Evolutionary conservation across 2,888 invertebrate species (phyloP).

Genomic region (Drosophila setosimentum): DNA sequence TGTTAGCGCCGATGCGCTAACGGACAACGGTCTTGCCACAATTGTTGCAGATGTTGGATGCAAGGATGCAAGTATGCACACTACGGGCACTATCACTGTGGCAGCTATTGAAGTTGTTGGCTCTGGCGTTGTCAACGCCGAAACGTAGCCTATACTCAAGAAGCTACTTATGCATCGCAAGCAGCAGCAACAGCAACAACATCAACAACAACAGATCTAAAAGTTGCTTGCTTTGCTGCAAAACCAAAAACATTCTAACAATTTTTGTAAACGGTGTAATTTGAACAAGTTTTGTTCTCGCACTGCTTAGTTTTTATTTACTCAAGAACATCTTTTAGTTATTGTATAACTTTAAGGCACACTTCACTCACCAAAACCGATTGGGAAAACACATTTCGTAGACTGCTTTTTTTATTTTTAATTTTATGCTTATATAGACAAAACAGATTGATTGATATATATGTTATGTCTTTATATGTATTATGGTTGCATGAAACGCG

Average conservation of each 20-base stretch:
- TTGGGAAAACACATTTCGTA: constrained; percentile 72
- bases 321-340: constrained; percentile 27
- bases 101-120: constrained; percentile 73
- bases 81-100: constrained; percentile 56
- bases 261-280: constrained; percentile 38
- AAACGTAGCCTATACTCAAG: constrained; percentile 86
- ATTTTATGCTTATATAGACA: constrained; percentile 40
- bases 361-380: constrained; percentile 70
- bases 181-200: constrained; percentile 15
- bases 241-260: constrained; percentile 52
- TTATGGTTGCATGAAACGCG: constrained; percentile 58
- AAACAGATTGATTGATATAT: constrained; percentile 33
- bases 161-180: constrained; percentile 84
- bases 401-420: constrained; percentile 56
- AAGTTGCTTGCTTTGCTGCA: constrained; percentile 13
- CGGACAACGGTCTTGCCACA: constrained; percentile 47
- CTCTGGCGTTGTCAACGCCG: constrained; percentile 76
- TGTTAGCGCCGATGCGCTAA: constrained; percentile 44
- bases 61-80: constrained; percentile 51
- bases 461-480: constrained; percentile 56
- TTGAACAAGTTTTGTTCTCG: constrained; percentile 40
- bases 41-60: constrained; percentile 39
- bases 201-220: constrained; percentile 7
- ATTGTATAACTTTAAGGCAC: constrained; percentile 49
- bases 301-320: constrained; percentile 50